These are phyloP conservation scores for Podarcis muralis DNA, from an alignment of 2,113 vertebrate species.

Conservation along the genomic window DNA sequence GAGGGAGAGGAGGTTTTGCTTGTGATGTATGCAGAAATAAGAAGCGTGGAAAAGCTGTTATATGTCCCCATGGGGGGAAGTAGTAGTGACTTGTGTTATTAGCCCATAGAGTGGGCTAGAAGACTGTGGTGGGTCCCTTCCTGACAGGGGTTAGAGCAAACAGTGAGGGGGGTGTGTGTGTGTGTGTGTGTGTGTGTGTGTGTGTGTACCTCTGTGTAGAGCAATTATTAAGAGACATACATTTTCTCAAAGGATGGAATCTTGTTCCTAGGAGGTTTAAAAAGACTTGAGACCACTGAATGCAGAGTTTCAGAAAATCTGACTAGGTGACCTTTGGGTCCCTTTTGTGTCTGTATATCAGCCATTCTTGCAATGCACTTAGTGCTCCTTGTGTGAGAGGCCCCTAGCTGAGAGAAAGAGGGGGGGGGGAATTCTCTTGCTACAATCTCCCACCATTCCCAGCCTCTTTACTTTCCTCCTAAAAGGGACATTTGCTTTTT, in stretches of 20 bases:
- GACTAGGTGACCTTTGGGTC: not conserved
- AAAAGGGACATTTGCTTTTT: not conserved
- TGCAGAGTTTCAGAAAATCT: too few relatives aligned
- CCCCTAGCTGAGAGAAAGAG: not conserved
- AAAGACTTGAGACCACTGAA: not conserved
- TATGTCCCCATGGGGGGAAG: not conserved
- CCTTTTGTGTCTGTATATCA: not conserved
- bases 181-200: not conserved
- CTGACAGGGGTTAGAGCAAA: not conserved
- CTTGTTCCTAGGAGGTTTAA: not conserved
- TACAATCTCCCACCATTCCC: not conserved
- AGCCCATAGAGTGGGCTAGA: not conserved
- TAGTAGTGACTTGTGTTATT: not conserved
- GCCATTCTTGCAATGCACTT: not conserved
- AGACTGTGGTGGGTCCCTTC: not conserved
- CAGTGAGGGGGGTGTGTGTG: too few relatives aligned
- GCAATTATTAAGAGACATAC: not conserved
- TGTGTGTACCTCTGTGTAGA: not conserved
- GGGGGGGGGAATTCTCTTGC: not conserved
- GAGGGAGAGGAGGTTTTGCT: too few relatives aligned
- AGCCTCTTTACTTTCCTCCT: not conserved
- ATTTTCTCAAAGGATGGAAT: not conserved
- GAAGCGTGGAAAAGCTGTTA: not conserved
- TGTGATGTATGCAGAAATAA: not conserved
- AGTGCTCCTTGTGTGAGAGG: not conserved